Conservation (phyloP, 2,113 vertebrate genomes). For the Periophthalmodon schlosseri region DNA sequence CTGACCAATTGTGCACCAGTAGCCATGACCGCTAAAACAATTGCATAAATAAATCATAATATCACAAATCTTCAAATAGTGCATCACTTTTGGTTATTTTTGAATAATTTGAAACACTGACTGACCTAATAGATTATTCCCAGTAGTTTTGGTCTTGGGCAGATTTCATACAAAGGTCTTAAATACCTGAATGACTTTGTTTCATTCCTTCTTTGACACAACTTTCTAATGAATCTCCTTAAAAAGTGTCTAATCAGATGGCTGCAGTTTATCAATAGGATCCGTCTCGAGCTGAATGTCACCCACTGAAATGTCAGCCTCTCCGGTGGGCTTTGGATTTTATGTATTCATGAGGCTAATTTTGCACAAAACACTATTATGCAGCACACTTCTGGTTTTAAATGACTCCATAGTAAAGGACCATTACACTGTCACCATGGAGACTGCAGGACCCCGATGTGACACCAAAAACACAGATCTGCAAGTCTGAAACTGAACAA, state of each 20-base stretch:
- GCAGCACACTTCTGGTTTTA: conserved; percentile 60
- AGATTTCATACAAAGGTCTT: background rate
- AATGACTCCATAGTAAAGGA: conserved; percentile 60
- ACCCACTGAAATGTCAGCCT: conserved; percentile 19
- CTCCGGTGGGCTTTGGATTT: conserved; percentile 35
- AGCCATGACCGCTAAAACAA: no score
- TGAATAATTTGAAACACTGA: background rate
- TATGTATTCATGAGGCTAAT: conserved; percentile 61
- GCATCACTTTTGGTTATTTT: background rate
- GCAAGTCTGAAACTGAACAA: conserved; percentile 56
- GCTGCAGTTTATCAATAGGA: background rate
- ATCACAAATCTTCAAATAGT: no score
- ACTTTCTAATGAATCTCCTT: background rate
- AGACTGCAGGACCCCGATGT: conserved; percentile 57
- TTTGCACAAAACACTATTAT: conserved; percentile 68
- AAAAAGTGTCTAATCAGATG: conserved; percentile 14
- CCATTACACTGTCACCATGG: conserved; percentile 68
- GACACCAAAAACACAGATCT: conserved; percentile 48
- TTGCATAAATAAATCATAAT: no score
- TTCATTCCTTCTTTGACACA: background rate
- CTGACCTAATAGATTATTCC: background rate
- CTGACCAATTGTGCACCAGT: no score
- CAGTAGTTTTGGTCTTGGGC: background rate
- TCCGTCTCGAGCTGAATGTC: background rate
- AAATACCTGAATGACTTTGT: background rate